Conservation (phyloP, 2,797 vertebrate species). For the Champsocephalus esox region DNA sequence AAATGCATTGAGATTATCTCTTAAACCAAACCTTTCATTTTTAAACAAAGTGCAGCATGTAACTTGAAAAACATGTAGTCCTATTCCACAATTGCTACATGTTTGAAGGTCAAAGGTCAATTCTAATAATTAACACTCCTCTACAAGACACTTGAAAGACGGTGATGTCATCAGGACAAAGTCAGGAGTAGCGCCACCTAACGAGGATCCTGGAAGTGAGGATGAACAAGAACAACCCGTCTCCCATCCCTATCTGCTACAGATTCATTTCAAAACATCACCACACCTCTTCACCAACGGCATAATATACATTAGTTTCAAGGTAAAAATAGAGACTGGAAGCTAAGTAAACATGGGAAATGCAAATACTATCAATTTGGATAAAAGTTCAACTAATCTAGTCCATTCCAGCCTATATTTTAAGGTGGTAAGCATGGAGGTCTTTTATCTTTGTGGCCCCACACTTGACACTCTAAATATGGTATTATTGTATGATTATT, state of each 20-base stretch:
- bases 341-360: background rate
- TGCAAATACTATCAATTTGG: background rate
- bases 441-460: background rate
- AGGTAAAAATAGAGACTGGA: background rate
- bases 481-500: background rate
- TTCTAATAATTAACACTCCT: background rate
- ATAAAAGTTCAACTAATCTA: too few species aligned
- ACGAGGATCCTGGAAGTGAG: background rate
- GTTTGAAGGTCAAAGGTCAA: slow-evolving; percentile 7
- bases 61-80: background rate
- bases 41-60: background rate
- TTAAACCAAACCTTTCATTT: background rate
- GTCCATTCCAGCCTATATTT: too few species aligned
- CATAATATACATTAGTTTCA: fast-evolving
- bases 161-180: background rate
- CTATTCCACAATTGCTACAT: background rate
- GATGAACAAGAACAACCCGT: slow-evolving; percentile 42
- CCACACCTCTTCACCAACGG: slow-evolving; percentile 18
- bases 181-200: background rate
- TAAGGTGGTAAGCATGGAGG: background rate
- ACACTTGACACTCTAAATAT: slow-evolving; percentile 8
- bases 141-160: background rate
- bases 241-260: slow-evolving; percentile 13
- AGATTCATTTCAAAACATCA: slow-evolving; percentile 1
- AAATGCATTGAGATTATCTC: background rate